Evolutionary conservation across 1,140 invertebrate species (phyloP), one percentile per base, ranked within the genome.

Genomic region (Berghia stephanieae): DNA sequence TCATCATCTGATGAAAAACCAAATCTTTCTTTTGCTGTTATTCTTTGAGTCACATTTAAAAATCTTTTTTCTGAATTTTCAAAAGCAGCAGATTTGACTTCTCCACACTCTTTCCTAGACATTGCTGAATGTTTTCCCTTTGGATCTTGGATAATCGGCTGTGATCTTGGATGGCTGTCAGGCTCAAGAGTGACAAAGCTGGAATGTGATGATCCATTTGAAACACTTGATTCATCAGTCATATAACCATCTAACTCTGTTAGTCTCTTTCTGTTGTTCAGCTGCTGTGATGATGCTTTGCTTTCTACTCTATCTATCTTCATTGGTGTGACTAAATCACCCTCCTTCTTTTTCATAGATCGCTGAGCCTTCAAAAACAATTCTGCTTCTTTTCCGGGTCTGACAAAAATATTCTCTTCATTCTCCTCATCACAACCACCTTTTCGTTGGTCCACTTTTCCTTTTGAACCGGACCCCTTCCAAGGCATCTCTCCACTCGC

Each of bases 401-500:
- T 70, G 16, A 46, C n/a, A 46, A 70, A 70, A 46, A 42, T 44
- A 3, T 70, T 44, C 21, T 18, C 18, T 13, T 70, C 68, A 38
- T 21, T 4, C 18, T 40, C n/a, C n/a, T 40, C 24, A 5, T 68
- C 31, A 60, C 31, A n/a, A 8, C 57, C 6, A 13, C 31, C 8
- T 60, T 60, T 60, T 13, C 8, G 10, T 8, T 27, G 6, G 31
- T 8, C 8, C 8, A 8, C 8, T 60, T 60, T 60, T 60, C 57
- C 8, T 18, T 8, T 60, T 24, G 8, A n/a, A n/a, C 31, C 57
- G 21, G 57, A 60, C 8, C 10, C 31, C 6, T 70, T 46, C 68
- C 68, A 70, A 10, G 68, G 68, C 38, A 40, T 70, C 49, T 70
- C 42, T 4, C 68, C 68, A 70, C 68, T 70, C n/a, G 24, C n/a